Conservation (phyloP, 2,888 invertebrate species). For the Folsomia manolachei region DNA sequence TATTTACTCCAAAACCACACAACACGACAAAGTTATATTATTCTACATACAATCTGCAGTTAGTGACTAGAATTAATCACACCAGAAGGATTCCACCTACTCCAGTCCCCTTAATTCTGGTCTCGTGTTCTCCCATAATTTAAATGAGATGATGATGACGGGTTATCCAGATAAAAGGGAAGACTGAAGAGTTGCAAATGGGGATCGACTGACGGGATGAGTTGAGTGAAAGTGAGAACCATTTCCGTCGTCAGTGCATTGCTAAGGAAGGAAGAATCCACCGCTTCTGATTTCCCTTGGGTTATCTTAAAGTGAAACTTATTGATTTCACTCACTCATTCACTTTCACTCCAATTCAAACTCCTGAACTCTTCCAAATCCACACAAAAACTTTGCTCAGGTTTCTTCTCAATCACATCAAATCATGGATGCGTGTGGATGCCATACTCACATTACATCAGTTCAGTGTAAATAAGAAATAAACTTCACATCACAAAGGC, state of each 20-base stretch:
- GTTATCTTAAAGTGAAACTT: constrained; percentile 49
- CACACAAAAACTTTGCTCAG: background rate
- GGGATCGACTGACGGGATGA: background rate
- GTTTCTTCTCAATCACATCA: background rate
- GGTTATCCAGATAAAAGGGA: too few species aligned
- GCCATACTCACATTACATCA: too few species aligned
- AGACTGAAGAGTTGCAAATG: background rate
- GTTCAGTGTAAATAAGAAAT: too few species aligned
- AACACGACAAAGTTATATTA: too few species aligned
- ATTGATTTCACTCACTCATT: constrained; percentile 44
- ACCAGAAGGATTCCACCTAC: too few species aligned
- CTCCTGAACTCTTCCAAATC: background rate
- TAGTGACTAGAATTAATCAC: too few species aligned
- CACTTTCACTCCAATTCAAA: constrained; percentile 13
- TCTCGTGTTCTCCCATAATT: background rate
- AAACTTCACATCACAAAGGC: too few species aligned
- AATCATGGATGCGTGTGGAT: background rate
- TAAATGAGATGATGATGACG: background rate
- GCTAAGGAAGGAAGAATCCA: background rate
- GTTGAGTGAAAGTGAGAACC: background rate
- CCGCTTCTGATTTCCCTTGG: constrained; percentile 45
- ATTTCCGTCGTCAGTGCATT: background rate
- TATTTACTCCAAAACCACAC: too few species aligned
- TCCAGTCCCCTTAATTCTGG: too few species aligned
- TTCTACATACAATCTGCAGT: too few species aligned